Evolutionary conservation across 2,888 invertebrate genomes (phyloP).

Genomic region (Leuctra nigra): DNA sequence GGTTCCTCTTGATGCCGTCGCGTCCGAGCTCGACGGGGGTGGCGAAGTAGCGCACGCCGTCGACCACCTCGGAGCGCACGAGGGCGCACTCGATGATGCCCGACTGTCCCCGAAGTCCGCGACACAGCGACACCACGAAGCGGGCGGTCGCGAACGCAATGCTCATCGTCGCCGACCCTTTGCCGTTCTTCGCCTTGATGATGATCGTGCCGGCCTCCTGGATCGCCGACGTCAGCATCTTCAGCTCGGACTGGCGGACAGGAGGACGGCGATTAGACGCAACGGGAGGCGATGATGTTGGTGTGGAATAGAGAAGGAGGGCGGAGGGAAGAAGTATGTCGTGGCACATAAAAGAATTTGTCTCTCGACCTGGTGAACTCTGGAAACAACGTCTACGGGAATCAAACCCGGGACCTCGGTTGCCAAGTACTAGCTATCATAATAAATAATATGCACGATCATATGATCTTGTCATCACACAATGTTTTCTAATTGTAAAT

Average conservation of each 20-base stretch:
- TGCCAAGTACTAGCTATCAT: too few species aligned
- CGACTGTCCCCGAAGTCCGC: slow-evolving; percentile 34
- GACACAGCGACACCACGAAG: slow-evolving; percentile 51
- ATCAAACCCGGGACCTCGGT: too few species aligned
- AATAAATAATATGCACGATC: too few species aligned
- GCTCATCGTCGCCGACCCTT: slow-evolving; percentile 52
- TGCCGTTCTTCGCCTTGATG: slow-evolving; percentile 55
- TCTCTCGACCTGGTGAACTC: too few species aligned
- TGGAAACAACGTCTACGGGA: too few species aligned
- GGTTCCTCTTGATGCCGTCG: slow-evolving; percentile 2
- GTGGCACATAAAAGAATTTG: not conserved
- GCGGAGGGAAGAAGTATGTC: not conserved
- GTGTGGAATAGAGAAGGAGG: not conserved
- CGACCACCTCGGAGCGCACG: slow-evolving; percentile 6
- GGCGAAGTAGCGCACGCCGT: slow-evolving; percentile 4
- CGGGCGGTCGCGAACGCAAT: slow-evolving; percentile 56
- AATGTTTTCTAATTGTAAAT: too few species aligned
- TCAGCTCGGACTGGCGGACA: slow-evolving; percentile 42
- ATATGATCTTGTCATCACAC: too few species aligned
- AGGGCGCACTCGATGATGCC: slow-evolving; percentile 18
- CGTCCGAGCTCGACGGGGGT: slow-evolving; percentile 17
- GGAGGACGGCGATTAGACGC: slow-evolving; percentile 39
- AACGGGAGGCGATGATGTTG: not conserved
- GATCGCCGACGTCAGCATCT: slow-evolving; percentile 39
- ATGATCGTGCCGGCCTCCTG: slow-evolving; percentile 57